These are phyloP conservation scores for Clepsis dumicolana DNA, from an alignment of 2,888 invertebrate genomes.

Conservation along the genomic window DNA sequence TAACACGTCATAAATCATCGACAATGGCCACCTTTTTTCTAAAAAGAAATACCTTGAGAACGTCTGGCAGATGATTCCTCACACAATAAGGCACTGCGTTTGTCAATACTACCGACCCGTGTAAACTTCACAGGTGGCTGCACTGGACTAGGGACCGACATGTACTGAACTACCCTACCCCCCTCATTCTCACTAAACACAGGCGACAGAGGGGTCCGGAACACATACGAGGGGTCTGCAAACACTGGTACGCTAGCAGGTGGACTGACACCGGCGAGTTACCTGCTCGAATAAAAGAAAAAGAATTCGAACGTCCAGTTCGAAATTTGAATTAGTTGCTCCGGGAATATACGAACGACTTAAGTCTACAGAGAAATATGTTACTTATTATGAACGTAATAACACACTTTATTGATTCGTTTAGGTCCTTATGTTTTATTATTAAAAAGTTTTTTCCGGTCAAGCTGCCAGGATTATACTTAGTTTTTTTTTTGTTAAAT, in stretches of 20 bases:
- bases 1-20: slow-evolving; percentile 47
- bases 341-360: slow-evolving; percentile 31
- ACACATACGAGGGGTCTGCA: slow-evolving; percentile 58
- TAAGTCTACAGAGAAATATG: not conserved
- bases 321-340: slow-evolving; percentile 71
- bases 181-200: slow-evolving; percentile 51
- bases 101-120: slow-evolving; percentile 66
- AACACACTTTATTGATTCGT: not conserved
- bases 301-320: slow-evolving; percentile 75
- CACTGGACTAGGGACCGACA: slow-evolving; percentile 67
- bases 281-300: slow-evolving; percentile 71
- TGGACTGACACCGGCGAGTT: slow-evolving; percentile 64
- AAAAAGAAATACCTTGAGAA: slow-evolving; percentile 37
- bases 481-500: slow-evolving; percentile 25
- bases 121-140: slow-evolving; percentile 77
- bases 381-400: not conserved
- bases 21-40: slow-evolving; percentile 15
- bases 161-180: slow-evolving; percentile 57
- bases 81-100: slow-evolving; percentile 67
- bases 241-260: slow-evolving; percentile 64
- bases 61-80: slow-evolving; percentile 58
- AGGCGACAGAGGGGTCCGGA: slow-evolving; percentile 64
- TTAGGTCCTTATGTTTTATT: slow-evolving; percentile 28
- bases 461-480: slow-evolving; percentile 2
- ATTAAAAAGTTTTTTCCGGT: slow-evolving; percentile 28